These are phyloP conservation scores for Zonotrichia leucophrys DNA, from an alignment of 2,113 vertebrate species.

Conservation along the genomic window DNA sequence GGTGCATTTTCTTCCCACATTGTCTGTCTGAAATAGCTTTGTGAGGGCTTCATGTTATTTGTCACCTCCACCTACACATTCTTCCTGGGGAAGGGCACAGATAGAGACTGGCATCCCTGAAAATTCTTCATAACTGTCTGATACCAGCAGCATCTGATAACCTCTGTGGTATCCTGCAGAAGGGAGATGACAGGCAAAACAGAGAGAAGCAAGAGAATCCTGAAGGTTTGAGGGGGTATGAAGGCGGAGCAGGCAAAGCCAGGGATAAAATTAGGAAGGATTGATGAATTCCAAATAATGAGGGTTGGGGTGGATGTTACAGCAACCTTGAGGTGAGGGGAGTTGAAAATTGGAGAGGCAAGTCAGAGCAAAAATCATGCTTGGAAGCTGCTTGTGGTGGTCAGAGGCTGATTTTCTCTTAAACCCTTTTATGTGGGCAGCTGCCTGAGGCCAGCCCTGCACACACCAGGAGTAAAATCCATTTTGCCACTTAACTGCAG, in stretches of 20 bases:
- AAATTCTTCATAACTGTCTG: neutral
- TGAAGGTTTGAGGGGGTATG: fast-evolving
- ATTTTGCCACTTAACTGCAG: neutral
- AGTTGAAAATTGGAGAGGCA: neutral
- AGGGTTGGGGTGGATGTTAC: neutral
- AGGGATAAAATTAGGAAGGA: neutral
- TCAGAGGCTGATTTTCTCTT: neutral
- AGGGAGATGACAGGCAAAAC: neutral
- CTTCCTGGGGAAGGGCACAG: neutral
- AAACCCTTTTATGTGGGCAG: neutral
- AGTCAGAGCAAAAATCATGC: neutral
- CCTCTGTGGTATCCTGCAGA: neutral
- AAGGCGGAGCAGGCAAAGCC: neutral
- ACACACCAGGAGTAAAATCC: neutral
- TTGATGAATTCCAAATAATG: neutral
- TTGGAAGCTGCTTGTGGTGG: neutral
- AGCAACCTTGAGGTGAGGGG: neutral
- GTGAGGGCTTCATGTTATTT: neutral
- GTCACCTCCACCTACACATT: neutral
- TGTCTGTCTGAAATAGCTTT: neutral
- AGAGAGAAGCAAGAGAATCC: neutral
- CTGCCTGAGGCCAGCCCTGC: neutral
- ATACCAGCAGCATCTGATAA: neutral
- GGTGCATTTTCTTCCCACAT: neutral
- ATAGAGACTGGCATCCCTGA: neutral